Conservation (phyloP, 1,140 invertebrate genomes). For the Leptinotarsa texana region DNA sequence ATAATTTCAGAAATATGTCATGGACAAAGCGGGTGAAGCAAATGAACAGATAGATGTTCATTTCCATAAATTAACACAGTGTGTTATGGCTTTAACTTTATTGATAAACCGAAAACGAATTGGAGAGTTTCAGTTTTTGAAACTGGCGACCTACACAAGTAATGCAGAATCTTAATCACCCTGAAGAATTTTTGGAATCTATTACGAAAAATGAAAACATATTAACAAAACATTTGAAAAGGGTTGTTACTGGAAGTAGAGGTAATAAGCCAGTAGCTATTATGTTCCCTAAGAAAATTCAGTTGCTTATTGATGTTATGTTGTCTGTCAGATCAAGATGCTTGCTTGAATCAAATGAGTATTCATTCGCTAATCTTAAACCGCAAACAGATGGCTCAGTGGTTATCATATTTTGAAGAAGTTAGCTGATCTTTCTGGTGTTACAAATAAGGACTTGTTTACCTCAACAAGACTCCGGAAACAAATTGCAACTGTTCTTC, state of each 20-base stretch:
- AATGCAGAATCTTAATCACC: not conserved
- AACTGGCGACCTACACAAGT: too few relatives aligned
- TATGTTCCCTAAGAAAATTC: slow-evolving; percentile 28
- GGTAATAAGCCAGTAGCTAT: slow-evolving; percentile 36
- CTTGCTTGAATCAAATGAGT: not conserved
- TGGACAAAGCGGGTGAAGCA: slow-evolving; percentile 19
- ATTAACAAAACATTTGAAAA: slow-evolving; percentile 35
- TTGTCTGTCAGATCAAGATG: not conserved
- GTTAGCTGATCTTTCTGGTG: slow-evolving; percentile 20
- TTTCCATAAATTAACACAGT: too few relatives aligned
- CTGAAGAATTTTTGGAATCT: slow-evolving; percentile 33
- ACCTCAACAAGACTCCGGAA: slow-evolving; percentile 37
- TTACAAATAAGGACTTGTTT: slow-evolving; percentile 27
- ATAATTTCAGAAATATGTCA: slow-evolving; percentile 37
- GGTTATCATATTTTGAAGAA: slow-evolving; percentile 29
- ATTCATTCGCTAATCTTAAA: slow-evolving; percentile 24
- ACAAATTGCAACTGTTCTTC: slow-evolving; percentile 37
- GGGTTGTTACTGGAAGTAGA: slow-evolving; percentile 38
- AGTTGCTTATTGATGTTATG: not conserved
- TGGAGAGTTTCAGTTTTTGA: not conserved
- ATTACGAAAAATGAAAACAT: slow-evolving; percentile 32
- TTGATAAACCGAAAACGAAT: too few relatives aligned
- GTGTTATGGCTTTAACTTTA: too few relatives aligned
- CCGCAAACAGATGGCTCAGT: not conserved
- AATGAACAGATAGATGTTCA: not conserved